These are phyloP conservation scores for Disparrhopalites patrizii DNA, from an alignment of 2,888 invertebrate genomes.

Conservation along the genomic window DNA sequence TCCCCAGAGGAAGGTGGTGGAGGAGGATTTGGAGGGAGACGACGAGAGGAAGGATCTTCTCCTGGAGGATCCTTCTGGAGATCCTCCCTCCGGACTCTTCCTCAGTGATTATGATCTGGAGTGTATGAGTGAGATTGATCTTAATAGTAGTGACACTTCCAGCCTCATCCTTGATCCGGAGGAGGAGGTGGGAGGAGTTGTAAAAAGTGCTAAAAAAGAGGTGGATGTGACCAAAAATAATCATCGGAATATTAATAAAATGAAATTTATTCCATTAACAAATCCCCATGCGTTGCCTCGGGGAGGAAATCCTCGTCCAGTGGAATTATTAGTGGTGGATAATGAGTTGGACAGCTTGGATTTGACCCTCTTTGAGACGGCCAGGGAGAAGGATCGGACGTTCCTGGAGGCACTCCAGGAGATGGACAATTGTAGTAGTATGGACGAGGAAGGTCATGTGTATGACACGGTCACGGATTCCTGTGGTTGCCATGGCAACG, in stretches of 20 bases:
- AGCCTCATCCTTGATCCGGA: slow-evolving; percentile 1
- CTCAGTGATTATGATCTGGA: slow-evolving; percentile 41
- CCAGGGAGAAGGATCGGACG: slow-evolving; percentile 20
- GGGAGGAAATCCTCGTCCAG: neutral
- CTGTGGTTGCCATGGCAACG: neutral
- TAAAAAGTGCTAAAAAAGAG: neutral
- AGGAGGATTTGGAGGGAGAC: neutral
- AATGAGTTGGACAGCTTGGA: slow-evolving; percentile 65
- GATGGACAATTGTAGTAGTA: slow-evolving; percentile 15
- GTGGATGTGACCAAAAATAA: neutral
- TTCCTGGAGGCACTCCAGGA: slow-evolving; percentile 27
- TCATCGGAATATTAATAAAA: neutral
- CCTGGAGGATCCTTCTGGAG: too few relatives aligned
- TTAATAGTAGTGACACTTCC: slow-evolving; percentile 45
- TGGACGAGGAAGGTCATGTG: slow-evolving; percentile 29
- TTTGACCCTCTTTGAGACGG: slow-evolving; percentile 61
- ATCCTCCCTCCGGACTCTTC: slow-evolving; percentile 7
- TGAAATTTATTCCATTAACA: slow-evolving; percentile 32
- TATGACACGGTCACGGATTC: slow-evolving; percentile 33
- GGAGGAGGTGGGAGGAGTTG: too few relatives aligned
- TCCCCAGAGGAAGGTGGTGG: neutral
- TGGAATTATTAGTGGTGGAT: slow-evolving; percentile 24
- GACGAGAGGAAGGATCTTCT: neutral
- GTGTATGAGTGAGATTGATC: slow-evolving; percentile 49
- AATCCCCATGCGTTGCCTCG: too few relatives aligned